Percentiles rank a stretch among this genome's conserved stretches.
Evolutionary conservation across 35 echinoderm and acorn worm genomes (phyloP).

Genomic region (Ophioderma brevispina): DNA sequence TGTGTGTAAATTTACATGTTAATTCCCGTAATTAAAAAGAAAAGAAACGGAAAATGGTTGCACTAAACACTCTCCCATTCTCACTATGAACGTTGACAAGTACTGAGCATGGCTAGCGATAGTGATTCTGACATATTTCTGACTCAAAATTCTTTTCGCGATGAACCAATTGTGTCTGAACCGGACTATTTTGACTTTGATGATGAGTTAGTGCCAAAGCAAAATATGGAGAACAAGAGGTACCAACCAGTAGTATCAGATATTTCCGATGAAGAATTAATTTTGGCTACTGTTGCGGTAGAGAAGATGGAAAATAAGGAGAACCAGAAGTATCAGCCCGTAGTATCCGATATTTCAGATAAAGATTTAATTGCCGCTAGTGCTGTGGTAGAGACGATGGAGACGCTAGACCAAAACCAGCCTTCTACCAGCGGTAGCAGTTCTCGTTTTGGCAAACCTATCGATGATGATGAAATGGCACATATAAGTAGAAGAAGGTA

Average conservation of each 20-base stretch:
- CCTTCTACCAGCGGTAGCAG: neutral
- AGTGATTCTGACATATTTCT: too few relatives aligned
- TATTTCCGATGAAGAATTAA: slow-evolving; percentile 5
- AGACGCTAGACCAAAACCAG: too few relatives aligned
- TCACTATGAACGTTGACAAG: too few relatives aligned
- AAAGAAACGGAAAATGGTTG: too few relatives aligned
- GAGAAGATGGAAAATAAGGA: neutral
- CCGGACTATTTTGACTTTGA: neutral
- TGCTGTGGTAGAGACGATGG: neutral
- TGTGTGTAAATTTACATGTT: too few relatives aligned
- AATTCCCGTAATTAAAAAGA: too few relatives aligned
- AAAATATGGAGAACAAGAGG: neutral
- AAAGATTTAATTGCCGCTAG: neutral
- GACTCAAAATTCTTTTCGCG: slow-evolving; percentile 11
- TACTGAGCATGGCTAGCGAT: too few relatives aligned
- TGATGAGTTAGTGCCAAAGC: neutral
- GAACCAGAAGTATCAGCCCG: neutral
- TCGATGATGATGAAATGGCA: neutral
- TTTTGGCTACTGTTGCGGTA: neutral
- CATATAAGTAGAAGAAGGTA: neutral
- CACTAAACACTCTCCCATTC: too few relatives aligned
- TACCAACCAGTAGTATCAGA: slow-evolving; percentile 15
- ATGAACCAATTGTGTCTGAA: too few relatives aligned
- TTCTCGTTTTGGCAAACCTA: neutral
- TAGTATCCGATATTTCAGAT: slow-evolving; percentile 17